phyloP scores from a whole-genome alignment of 2,797 vertebrate genomes.

The Mormyrops boulengeri region DNA sequence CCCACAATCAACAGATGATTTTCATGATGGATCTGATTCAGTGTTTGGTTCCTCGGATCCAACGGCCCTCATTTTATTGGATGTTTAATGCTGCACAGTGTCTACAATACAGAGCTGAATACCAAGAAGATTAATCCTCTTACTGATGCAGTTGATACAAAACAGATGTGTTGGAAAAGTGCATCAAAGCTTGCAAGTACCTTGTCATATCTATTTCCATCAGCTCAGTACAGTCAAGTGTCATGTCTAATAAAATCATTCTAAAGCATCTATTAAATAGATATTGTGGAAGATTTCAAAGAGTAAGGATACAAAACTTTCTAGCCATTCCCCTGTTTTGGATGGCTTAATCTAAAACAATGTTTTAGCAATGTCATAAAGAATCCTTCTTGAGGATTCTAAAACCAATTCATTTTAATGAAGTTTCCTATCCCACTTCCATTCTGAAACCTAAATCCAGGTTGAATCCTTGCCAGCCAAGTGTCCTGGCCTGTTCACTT shows the following conservation, averaged over 20 bases:
- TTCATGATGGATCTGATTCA: conserved; percentile 26
- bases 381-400: conserved; percentile 30
- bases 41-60: conserved; percentile 17
- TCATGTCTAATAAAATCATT: conserved; percentile 19
- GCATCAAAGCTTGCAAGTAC: conserved; percentile 30
- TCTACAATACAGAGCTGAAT: conserved; percentile 30
- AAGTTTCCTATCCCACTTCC: conserved; percentile 31
- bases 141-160: conserved; percentile 28
- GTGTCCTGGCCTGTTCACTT: conserved; percentile 36
- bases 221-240: conserved; percentile 28
- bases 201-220: conserved; percentile 25
- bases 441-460: conserved; percentile 24
- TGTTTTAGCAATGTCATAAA: conserved; percentile 26
- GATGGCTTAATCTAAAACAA: not conserved
- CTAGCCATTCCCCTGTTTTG: not conserved
- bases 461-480: conserved; percentile 33
- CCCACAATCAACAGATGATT: conserved; percentile 13
- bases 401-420: conserved; percentile 36
- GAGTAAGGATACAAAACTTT: not conserved
- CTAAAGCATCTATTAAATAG: not conserved
- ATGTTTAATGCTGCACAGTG: conserved; percentile 18
- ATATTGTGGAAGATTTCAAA: not conserved
- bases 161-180: conserved; percentile 39
- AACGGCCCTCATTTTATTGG: conserved; percentile 6
- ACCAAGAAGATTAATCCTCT: conserved; percentile 37